A percentile compares a stretch with the other conserved stretches of the same genome.
Evolutionary conservation across 2,888 invertebrate genomes (phyloP).

Genomic region (Pseudanteris insignis): DNA sequence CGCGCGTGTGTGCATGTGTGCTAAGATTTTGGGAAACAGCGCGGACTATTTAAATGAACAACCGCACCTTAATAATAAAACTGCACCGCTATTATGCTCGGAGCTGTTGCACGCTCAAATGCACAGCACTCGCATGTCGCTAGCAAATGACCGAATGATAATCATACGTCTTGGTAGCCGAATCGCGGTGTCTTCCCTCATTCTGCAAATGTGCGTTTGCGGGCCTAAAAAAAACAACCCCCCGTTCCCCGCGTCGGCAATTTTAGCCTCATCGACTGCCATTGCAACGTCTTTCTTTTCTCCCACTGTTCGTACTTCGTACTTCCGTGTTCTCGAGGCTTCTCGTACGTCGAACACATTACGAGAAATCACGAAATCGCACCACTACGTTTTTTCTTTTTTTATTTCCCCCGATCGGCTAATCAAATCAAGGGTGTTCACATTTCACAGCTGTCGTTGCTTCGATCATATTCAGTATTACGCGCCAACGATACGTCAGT

Average conservation of each 20-base stretch:
- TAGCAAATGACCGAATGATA: conserved; percentile 61
- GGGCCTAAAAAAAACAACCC: conserved; percentile 10
- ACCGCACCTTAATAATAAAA: conserved; percentile 35
- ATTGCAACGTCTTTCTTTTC: conserved; percentile 25
- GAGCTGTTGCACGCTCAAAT: conserved; percentile 47
- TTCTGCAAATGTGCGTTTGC: conserved; percentile 31
- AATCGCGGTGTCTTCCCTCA: conserved; percentile 47
- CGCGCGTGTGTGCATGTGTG: conserved; percentile 4
- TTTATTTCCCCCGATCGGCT: too few relatives aligned
- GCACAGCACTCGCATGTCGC: conserved; percentile 48
- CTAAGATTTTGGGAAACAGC: conserved; percentile 27
- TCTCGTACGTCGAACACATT: conserved; percentile 51
- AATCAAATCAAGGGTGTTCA: too few relatives aligned
- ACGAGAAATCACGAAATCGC: conserved; percentile 46
- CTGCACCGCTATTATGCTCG: conserved; percentile 25
- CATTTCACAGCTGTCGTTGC: too few relatives aligned
- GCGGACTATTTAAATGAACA: conserved; percentile 22
- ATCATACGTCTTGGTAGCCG: conserved; percentile 55
- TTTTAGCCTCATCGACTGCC: too few relatives aligned
- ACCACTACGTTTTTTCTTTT: too few relatives aligned
- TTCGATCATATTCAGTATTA: too few relatives aligned
- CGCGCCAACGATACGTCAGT: too few relatives aligned
- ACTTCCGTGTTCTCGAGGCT: conserved; percentile 41
- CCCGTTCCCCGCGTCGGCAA: conserved; percentile 4
- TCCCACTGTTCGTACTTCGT: conserved; percentile 43